A percentile compares a stretch with the other conserved stretches of the same genome.
Evolutionary conservation across 2,888 invertebrate genomes (phyloP).

Genomic region (Stomorhina lunata): DNA sequence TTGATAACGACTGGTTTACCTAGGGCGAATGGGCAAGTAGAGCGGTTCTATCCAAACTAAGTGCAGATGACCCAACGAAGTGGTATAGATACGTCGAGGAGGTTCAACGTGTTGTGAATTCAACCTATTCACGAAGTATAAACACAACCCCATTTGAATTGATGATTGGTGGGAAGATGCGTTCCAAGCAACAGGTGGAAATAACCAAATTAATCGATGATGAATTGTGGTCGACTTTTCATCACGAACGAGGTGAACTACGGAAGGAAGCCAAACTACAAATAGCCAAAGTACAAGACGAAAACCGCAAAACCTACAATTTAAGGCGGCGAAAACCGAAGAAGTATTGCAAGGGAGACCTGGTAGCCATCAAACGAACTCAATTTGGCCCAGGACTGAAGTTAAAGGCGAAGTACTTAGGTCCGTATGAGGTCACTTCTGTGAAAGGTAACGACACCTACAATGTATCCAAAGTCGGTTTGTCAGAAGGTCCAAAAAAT

Average conservation of each 20-base stretch:
- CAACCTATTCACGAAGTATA: constrained; percentile 18
- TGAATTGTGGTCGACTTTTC: constrained; percentile 17
- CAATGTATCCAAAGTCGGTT: too few species aligned
- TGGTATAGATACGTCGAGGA: constrained; percentile 42
- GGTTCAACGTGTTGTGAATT: constrained; percentile 45
- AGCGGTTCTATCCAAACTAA: constrained; percentile 56
- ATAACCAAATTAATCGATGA: constrained; percentile 32
- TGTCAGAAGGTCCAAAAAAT: too few species aligned
- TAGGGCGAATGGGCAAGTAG: constrained; percentile 45
- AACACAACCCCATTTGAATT: constrained; percentile 40
- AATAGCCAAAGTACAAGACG: constrained; percentile 58
- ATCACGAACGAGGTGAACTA: constrained; percentile 32
- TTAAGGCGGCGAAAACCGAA: constrained; percentile 38
- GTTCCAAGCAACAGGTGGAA: neutral
- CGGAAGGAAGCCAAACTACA: constrained; percentile 47
- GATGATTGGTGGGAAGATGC: constrained; percentile 44
- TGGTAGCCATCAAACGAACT: constrained; percentile 72
- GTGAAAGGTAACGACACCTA: too few species aligned
- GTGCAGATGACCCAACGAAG: constrained; percentile 32
- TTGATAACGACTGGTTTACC: constrained; percentile 67
- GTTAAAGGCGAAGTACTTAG: constrained; percentile 73
- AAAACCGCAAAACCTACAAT: constrained; percentile 57
- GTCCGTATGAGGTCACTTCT: too few species aligned
- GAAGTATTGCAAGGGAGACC: constrained; percentile 38
- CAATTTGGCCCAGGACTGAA: constrained; percentile 74